phyloP scores from a whole-genome alignment of 2,888 invertebrate genomes.

The Ophion obscuratus region DNA sequence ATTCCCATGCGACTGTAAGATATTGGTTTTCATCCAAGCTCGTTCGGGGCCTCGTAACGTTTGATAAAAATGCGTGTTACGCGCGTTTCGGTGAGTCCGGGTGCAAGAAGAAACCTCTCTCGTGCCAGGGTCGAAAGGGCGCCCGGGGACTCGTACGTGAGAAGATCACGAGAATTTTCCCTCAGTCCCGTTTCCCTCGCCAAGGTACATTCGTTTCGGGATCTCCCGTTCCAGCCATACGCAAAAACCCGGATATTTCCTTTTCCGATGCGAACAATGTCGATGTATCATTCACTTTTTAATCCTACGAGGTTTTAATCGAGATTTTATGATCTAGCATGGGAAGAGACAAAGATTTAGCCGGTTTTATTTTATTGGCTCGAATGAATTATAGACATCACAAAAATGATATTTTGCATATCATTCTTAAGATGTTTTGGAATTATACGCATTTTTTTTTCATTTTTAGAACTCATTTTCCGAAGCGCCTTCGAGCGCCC shows the following conservation, averaged over 20 bases:
- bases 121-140: constrained; percentile 79
- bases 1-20: constrained; percentile 82
- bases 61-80: constrained; percentile 84
- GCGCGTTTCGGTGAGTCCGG: constrained; percentile 75
- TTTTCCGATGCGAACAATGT: too few relatives aligned
- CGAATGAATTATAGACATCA: too few relatives aligned
- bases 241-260: constrained; percentile 16
- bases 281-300: too few relatives aligned
- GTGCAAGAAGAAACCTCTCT: constrained; percentile 56
- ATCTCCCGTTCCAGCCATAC: constrained; percentile 31
- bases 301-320: too few relatives aligned
- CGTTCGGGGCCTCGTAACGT: constrained; percentile 83
- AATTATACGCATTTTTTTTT: too few relatives aligned
- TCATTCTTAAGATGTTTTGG: too few relatives aligned
- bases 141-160: constrained; percentile 82
- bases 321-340: too few relatives aligned
- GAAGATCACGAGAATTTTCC: constrained; percentile 83
- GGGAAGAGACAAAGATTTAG: too few relatives aligned
- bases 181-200: constrained; percentile 70
- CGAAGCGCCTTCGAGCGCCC: too few relatives aligned
- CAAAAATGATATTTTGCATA: too few relatives aligned
- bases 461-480: too few relatives aligned
- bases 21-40: constrained; percentile 84
- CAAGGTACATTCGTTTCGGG: constrained; percentile 56
- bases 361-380: too few relatives aligned